Conservation (phyloP, 2,888 invertebrate species). For the Altica lythri region DNA sequence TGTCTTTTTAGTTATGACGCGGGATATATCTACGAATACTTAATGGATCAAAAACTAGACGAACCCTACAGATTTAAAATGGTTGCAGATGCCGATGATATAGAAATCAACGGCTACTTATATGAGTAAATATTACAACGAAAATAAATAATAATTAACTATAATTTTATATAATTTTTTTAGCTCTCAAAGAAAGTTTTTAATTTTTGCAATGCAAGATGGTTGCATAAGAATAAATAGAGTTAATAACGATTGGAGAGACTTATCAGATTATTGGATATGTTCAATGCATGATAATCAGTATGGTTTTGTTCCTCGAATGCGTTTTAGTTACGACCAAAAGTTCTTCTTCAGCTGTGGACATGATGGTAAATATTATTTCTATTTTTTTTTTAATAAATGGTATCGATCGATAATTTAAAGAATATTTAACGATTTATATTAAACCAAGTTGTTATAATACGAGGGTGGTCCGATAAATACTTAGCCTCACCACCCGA, state of each 20-base stretch:
- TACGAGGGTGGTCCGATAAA: too few species aligned
- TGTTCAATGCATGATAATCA: slow-evolving; percentile 77
- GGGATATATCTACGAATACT: slow-evolving; percentile 69
- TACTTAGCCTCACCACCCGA: too few species aligned
- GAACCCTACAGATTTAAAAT: slow-evolving; percentile 57
- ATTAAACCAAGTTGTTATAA: too few species aligned
- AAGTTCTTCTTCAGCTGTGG: slow-evolving; percentile 66
- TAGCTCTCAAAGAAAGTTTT: slow-evolving; percentile 59
- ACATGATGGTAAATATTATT: slow-evolving; percentile 26
- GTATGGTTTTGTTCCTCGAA: slow-evolving; percentile 68
- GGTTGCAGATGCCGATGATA: slow-evolving; percentile 62
- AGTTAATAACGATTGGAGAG: slow-evolving; percentile 57
- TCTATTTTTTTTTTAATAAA: too few species aligned
- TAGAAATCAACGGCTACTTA: slow-evolving; percentile 62
- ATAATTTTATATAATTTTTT: slow-evolving; percentile 24
- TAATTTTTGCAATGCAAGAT: slow-evolving; percentile 66
- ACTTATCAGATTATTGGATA: slow-evolving; percentile 69
- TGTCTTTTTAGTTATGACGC: slow-evolving; percentile 63
- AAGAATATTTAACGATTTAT: too few species aligned
- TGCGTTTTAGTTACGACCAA: slow-evolving; percentile 68
- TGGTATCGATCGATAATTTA: too few species aligned
- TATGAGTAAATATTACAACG: slow-evolving; percentile 57
- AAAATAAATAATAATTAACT: background rate
- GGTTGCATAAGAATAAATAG: slow-evolving; percentile 65
- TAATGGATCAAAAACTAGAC: slow-evolving; percentile 55